Percentiles rank a stretch among this genome's conserved stretches.
phyloP scores from a whole-genome alignment of 1,140 invertebrate species.

The Bombus fervidus region DNA sequence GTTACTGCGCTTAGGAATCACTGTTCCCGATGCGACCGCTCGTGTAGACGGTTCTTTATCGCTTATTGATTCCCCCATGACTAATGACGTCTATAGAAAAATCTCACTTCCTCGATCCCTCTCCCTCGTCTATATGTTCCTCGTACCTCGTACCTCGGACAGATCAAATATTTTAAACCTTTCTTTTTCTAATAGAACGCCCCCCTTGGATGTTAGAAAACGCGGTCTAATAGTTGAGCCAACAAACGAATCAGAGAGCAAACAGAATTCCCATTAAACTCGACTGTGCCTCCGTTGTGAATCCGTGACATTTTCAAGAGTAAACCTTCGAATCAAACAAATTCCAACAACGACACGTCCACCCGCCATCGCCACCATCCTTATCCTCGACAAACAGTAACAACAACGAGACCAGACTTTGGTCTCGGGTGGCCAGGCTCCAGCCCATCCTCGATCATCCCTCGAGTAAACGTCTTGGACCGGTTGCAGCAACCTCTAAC shows the following conservation, averaged over 20 bases:
- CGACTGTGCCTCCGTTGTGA: not conserved
- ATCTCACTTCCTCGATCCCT: too few species aligned
- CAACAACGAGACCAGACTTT: not conserved
- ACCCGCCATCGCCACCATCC: not conserved
- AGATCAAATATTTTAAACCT: not conserved
- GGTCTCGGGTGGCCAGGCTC: not conserved
- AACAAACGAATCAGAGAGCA: not conserved
- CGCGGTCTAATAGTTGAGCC: too few species aligned
- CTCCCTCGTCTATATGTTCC: too few species aligned
- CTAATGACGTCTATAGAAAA: not conserved
- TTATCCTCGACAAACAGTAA: conserved; percentile 36
- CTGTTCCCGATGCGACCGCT: not conserved
- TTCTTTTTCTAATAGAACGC: not conserved
- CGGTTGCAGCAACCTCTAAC: not conserved
- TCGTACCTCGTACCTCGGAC: too few species aligned
- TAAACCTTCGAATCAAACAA: conserved; percentile 26
- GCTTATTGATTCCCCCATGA: conserved; percentile 2
- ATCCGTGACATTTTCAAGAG: not conserved
- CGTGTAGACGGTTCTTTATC: not conserved
- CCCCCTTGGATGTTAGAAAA: not conserved
- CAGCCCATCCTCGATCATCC: not conserved
- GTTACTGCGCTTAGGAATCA: conserved; percentile 15
- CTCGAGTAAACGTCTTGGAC: conserved; percentile 19
- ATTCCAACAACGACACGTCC: conserved; percentile 12
- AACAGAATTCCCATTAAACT: not conserved